A percentile compares a stretch with the other conserved stretches of the same genome.
Conservation (phyloP, 1,140 invertebrate species). For the Lamellibrachia luymesi region DNA sequence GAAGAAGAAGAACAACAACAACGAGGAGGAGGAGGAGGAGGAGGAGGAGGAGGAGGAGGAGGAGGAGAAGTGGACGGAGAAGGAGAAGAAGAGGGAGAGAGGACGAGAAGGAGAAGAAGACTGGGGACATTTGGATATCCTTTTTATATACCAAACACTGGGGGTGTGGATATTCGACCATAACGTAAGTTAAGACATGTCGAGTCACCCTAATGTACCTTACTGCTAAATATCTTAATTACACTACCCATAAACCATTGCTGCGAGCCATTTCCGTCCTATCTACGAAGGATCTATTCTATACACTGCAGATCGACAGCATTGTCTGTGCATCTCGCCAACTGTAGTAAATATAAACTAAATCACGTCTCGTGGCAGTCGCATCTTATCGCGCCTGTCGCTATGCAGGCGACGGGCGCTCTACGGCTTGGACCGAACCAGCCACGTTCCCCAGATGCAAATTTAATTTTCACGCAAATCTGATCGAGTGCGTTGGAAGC, state of each 20-base stretch:
- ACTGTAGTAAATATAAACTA: neutral
- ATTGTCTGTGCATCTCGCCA: neutral
- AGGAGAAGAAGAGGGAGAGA: no score
- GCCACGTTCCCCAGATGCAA: neutral
- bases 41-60: no score
- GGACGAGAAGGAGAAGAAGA: no score
- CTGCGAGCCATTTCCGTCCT: neutral
- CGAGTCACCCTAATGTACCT: neutral
- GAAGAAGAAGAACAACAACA: no score
- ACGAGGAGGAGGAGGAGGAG: no score
- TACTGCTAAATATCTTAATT: neutral
- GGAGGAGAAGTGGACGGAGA: no score
- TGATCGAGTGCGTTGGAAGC: neutral
- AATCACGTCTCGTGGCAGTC: neutral
- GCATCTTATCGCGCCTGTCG: neutral
- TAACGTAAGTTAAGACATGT: neutral
- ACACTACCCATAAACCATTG: neutral
- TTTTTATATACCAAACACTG: neutral
- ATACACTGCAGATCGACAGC: neutral
- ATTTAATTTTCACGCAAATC: constrained; percentile 1
- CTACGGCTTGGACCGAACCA: neutral
- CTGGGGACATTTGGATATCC: no score
- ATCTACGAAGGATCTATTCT: neutral
- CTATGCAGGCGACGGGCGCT: neutral
- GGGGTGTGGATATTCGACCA: neutral